These are phyloP conservation scores for Gandaritis pyraliata DNA, from an alignment of 2,888 invertebrate genomes.

Conservation along the genomic window DNA sequence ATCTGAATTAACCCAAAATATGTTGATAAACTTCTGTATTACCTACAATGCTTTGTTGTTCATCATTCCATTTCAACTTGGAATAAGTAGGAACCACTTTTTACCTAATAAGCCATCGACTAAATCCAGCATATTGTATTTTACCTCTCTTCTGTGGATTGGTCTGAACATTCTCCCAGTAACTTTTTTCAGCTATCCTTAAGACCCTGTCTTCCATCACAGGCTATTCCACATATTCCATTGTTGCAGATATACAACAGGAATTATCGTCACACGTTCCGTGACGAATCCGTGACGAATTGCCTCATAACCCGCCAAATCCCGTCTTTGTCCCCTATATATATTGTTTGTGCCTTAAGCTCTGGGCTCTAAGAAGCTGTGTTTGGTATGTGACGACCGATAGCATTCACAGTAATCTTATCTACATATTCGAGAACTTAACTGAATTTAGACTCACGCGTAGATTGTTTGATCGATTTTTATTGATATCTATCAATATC, in stretches of 20 bases:
- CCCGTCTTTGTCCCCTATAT: conserved; percentile 56
- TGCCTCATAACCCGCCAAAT: conserved; percentile 59
- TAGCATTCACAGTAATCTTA: neutral
- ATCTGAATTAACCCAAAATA: too few species aligned
- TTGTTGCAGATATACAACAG: conserved; percentile 32
- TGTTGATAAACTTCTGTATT: too few species aligned
- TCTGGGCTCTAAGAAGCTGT: neutral
- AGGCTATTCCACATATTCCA: conserved; percentile 24
- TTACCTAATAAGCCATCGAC: too few species aligned
- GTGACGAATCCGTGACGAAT: conserved; percentile 77
- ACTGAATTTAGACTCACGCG: too few species aligned
- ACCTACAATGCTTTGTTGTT: too few species aligned
- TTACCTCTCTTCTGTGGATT: too few species aligned
- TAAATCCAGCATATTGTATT: too few species aligned
- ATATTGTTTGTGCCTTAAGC: conserved; percentile 44
- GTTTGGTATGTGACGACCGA: neutral
- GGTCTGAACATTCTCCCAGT: too few species aligned
- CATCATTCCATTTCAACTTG: too few species aligned
- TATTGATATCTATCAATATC: too few species aligned
- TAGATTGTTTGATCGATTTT: too few species aligned
- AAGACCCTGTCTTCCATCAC: conserved; percentile 13
- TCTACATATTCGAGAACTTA: neutral
- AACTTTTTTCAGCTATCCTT: neutral
- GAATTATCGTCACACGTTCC: conserved; percentile 52
- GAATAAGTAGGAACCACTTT: too few species aligned